Evolutionary conservation across 2,888 invertebrate species (phyloP).

Genomic region (Erynnis tages): DNA sequence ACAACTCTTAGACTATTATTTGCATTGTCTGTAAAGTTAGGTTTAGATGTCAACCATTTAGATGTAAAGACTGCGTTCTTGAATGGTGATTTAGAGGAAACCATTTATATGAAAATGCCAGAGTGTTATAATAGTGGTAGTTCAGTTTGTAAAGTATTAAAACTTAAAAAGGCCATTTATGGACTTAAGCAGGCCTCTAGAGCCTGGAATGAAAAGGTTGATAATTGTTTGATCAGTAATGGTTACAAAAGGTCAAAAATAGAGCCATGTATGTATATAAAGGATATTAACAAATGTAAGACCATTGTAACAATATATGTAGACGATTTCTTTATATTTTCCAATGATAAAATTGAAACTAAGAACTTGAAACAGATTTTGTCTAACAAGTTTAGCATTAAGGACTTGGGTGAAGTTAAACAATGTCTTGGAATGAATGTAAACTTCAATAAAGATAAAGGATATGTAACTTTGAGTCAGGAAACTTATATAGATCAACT

Average conservation of each 20-base stretch:
- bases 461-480: background rate
- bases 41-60: slow-evolving; percentile 27
- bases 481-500: background rate
- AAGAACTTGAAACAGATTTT: background rate
- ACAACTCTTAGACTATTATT: slow-evolving; percentile 30
- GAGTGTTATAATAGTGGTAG: slow-evolving; percentile 14
- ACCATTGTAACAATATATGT: background rate
- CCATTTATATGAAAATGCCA: slow-evolving; percentile 28
- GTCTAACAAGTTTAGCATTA: slow-evolving; percentile 2
- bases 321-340: too few relatives aligned
- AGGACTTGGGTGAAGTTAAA: slow-evolving; percentile 17
- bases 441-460: background rate
- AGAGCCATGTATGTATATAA: background rate
- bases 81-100: slow-evolving; percentile 28
- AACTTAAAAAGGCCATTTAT: slow-evolving; percentile 32
- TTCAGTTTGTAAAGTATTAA: slow-evolving; percentile 19
- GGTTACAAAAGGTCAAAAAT: too few relatives aligned
- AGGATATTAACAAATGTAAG: background rate
- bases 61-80: slow-evolving; percentile 32
- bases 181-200: slow-evolving; percentile 33
- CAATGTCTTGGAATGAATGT: slow-evolving; percentile 24
- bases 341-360: background rate
- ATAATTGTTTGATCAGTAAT: too few relatives aligned
- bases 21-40: slow-evolving; percentile 27
- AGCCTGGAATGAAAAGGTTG: slow-evolving; percentile 7